Evolutionary conservation across 1,140 invertebrate species (phyloP).

Genomic region (Trachymyrmex septentrionalis): DNA sequence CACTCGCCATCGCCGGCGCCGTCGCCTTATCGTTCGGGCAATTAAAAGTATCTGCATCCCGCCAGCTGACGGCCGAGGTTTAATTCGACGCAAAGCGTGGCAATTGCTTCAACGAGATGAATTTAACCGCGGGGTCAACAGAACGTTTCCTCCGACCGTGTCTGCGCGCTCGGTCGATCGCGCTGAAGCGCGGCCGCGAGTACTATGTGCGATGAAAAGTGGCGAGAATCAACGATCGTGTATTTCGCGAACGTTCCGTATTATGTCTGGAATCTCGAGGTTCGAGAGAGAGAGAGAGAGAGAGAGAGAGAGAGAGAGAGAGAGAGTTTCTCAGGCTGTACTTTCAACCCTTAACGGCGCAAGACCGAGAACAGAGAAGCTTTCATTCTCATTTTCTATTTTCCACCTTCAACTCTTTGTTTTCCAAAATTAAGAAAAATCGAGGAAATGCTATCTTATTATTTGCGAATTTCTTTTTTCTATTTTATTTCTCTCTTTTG

Average conservation of each 20-base stretch:
- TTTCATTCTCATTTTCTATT: neutral
- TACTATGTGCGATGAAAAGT: conserved; percentile 14
- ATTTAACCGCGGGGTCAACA: conserved; percentile 68
- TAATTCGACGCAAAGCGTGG: conserved; percentile 55
- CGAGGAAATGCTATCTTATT: neutral
- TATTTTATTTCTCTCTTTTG: neutral
- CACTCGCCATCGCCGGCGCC: conserved; percentile 11
- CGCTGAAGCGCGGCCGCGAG: conserved; percentile 42
- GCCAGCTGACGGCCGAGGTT: conserved; percentile 30
- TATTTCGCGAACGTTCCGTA: conserved; percentile 37
- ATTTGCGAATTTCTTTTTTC: neutral
- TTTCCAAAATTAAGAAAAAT: neutral
- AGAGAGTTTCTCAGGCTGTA: neutral
- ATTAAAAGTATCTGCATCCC: conserved; percentile 46
- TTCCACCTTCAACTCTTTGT: neutral
- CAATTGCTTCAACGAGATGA: conserved; percentile 66
- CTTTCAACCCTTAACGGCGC: neutral
- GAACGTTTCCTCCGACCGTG: conserved; percentile 36
- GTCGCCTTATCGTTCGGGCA: conserved; percentile 38
- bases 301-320: neutral
- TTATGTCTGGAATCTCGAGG: conserved; percentile 46
- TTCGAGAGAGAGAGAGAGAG: conserved; percentile 1
- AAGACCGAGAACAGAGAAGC: neutral
- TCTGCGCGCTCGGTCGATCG: conserved; percentile 32
- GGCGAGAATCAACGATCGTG: conserved; percentile 63